Conservation (phyloP, 2,113 vertebrate species). For the Elephas maximus region DNA sequence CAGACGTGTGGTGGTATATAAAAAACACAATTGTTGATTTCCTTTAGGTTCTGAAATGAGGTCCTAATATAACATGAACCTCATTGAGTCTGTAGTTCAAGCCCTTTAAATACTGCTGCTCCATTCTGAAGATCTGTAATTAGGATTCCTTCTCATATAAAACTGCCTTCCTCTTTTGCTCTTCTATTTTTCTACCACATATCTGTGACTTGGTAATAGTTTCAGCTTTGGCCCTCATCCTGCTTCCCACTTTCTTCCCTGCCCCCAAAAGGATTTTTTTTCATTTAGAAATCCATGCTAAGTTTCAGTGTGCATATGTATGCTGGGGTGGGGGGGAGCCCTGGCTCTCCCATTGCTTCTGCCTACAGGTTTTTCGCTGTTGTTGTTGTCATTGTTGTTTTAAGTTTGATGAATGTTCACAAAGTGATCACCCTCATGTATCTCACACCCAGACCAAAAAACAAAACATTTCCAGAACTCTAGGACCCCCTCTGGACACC, state of each 20-base stretch:
- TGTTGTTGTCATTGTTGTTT: neutral
- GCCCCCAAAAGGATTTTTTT: neutral
- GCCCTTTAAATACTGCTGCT: neutral
- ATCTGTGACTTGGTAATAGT: neutral
- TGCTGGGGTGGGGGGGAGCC: neutral
- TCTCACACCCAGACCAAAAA: neutral
- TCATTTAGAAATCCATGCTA: conserved; percentile 9
- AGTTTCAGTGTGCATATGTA: too few relatives aligned
- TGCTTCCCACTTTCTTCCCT: neutral
- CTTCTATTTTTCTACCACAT: neutral
- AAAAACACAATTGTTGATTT: neutral
- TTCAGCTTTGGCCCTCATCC: neutral
- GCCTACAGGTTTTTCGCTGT: neutral
- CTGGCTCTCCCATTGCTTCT: neutral
- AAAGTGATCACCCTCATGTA: neutral
- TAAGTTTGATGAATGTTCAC: neutral
- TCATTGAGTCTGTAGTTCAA: neutral
- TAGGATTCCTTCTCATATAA: neutral
- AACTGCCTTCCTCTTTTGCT: neutral
- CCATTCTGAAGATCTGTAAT: neutral
- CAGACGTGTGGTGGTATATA: neutral
- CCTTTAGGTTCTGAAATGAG: neutral
- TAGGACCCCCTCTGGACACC: neutral
- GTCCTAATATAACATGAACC: neutral
- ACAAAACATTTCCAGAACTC: neutral